Evolutionary conservation across 2,113 vertebrate genomes (phyloP).

Genomic region (Pelusios castaneus): DNA sequence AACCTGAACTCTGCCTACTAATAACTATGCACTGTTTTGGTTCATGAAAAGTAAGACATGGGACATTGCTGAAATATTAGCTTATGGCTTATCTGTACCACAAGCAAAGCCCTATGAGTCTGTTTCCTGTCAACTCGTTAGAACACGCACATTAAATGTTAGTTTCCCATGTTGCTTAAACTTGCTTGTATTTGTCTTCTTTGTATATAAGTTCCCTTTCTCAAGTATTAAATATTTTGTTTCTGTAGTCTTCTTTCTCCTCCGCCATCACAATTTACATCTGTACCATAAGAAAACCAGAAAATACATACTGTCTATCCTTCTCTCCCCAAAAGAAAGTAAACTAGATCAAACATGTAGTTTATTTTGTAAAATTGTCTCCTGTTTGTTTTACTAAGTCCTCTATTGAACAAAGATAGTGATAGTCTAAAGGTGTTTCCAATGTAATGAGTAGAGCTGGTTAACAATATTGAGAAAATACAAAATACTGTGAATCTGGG

Average conservation of each 20-base stretch:
- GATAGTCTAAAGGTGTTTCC: background rate
- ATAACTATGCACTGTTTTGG: background rate
- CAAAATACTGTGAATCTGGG: background rate
- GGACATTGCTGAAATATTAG: background rate
- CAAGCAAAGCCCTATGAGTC: background rate
- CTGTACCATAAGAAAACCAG: background rate
- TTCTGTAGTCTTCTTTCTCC: background rate
- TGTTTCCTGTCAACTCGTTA: background rate
- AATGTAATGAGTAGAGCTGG: background rate
- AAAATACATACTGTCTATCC: background rate
- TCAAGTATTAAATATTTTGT: background rate
- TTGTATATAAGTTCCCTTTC: background rate
- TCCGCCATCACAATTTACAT: background rate
- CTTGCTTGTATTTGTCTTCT: background rate
- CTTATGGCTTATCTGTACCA: background rate
- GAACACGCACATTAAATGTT: conserved; percentile 22
- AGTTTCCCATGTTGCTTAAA: background rate
- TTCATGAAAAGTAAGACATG: background rate
- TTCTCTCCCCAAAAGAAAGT: background rate
- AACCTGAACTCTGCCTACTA: background rate
- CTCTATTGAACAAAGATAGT: background rate
- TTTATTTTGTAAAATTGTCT: background rate
- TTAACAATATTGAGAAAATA: background rate
- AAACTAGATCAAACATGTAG: background rate
- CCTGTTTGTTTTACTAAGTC: background rate